These are phyloP conservation scores for Umimayanthus chanpuru DNA, from an alignment of 92 coral and sea anemone genomes.

Conservation along the genomic window DNA sequence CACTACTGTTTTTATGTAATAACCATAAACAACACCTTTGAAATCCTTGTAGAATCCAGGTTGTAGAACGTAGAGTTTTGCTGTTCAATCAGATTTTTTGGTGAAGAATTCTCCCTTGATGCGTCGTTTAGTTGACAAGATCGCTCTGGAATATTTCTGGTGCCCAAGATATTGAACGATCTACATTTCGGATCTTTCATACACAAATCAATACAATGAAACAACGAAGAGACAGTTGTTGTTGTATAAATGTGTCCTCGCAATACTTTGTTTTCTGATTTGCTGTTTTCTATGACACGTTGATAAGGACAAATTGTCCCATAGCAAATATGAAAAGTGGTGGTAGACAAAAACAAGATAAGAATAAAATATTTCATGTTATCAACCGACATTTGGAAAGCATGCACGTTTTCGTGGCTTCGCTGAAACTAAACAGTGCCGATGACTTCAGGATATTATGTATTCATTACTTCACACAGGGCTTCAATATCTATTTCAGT, in stretches of 20 bases:
- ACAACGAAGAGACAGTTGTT: background rate
- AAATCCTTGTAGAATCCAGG: slow-evolving; percentile 5
- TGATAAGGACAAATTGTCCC: background rate
- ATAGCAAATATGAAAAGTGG: background rate
- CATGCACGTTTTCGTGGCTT: no score
- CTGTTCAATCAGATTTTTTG: background rate
- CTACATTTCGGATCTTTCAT: slow-evolving; percentile 14
- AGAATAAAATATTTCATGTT: background rate
- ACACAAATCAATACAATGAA: slow-evolving; percentile 19
- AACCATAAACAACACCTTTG: background rate
- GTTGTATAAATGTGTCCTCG: background rate
- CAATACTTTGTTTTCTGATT: background rate
- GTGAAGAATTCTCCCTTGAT: background rate
- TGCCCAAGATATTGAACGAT: slow-evolving; percentile 2
- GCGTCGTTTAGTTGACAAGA: slow-evolving; percentile 18
- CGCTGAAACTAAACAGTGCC: no score
- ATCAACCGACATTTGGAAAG: no score
- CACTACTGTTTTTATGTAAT: no score
- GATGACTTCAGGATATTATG: no score
- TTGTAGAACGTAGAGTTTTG: slow-evolving; percentile 19
- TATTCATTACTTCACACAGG: no score
- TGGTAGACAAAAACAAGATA: background rate
- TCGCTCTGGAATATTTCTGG: background rate
- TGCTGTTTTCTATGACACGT: background rate
- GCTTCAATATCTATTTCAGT: no score